Conservation (phyloP, 2,888 invertebrate species). For the Pterobdella sp. region DNA sequence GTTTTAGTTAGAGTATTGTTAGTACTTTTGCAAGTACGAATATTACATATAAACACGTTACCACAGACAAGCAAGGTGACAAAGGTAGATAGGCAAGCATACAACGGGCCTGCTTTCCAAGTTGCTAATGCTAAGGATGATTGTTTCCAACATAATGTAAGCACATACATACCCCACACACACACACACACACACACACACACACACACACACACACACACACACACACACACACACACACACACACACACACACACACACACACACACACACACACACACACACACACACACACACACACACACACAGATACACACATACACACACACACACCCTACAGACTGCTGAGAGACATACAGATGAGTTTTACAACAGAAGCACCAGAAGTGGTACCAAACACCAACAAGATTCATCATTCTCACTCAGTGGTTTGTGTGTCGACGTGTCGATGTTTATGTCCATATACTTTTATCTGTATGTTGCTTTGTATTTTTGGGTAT, state of each 20-base stretch:
- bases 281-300: not conserved
- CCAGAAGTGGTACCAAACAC: conserved; percentile 53
- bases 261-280: not conserved
- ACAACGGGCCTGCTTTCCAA: conserved; percentile 47
- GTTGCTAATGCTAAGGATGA: not conserved
- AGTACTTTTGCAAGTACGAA: not conserved
- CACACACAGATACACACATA: not conserved
- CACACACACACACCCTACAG: not conserved
- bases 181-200: conserved; percentile 14
- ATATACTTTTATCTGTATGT: not conserved
- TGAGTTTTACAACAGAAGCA: conserved; percentile 40
- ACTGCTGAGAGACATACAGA: conserved; percentile 31
- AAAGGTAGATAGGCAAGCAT: conserved; percentile 50
- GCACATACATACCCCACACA: not conserved
- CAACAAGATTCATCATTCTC: conserved; percentile 84
- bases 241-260: conserved; percentile 11
- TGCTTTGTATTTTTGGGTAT: not conserved
- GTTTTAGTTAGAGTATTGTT: too few species aligned
- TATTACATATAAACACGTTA: not conserved
- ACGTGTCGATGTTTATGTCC: not conserved
- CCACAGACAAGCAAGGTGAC: conserved; percentile 42
- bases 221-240: conserved; percentile 13
- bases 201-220: conserved; percentile 14
- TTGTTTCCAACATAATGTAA: too few species aligned
- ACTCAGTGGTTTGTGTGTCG: conserved; percentile 64